These are phyloP conservation scores for Microplitis demolitor DNA, from an alignment of 1,140 invertebrate species.

Conservation along the genomic window DNA sequence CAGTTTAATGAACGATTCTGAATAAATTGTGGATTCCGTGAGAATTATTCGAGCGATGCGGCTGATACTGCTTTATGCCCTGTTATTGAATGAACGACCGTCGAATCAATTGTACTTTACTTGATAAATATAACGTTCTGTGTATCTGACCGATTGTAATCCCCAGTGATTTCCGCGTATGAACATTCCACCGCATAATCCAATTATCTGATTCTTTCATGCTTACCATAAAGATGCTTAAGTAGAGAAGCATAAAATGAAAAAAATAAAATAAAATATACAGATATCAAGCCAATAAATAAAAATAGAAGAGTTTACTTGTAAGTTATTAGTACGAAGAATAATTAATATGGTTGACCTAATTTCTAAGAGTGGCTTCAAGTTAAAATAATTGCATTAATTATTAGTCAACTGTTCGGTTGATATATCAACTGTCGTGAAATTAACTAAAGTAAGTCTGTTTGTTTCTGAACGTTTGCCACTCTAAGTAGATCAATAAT, in stretches of 20 bases:
- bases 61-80: constrained; percentile 11
- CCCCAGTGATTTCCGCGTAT: neutral
- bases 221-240: neutral
- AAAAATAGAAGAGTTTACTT: no score
- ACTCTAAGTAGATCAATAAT: constrained; percentile 6
- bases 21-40: constrained; percentile 29
- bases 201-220: neutral
- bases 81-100: constrained; percentile 10
- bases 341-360: no score
- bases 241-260: neutral
- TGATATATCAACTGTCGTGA: no score
- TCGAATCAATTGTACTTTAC: constrained; percentile 28
- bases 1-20: constrained; percentile 31
- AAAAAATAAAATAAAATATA: neutral
- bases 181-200: constrained; percentile 3
- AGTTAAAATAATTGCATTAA: no score
- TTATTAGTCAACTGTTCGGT: no score
- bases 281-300: no score
- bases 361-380: no score
- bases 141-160: constrained; percentile 10
- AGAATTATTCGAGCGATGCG: constrained; percentile 17
- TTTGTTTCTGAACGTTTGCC: neutral
- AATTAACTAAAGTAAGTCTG: no score
- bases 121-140: constrained; percentile 21
- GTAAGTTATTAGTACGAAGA: no score